These are phyloP conservation scores for Saccopteryx leptura DNA, from an alignment of 2,113 vertebrate genomes.

Conservation along the genomic window DNA sequence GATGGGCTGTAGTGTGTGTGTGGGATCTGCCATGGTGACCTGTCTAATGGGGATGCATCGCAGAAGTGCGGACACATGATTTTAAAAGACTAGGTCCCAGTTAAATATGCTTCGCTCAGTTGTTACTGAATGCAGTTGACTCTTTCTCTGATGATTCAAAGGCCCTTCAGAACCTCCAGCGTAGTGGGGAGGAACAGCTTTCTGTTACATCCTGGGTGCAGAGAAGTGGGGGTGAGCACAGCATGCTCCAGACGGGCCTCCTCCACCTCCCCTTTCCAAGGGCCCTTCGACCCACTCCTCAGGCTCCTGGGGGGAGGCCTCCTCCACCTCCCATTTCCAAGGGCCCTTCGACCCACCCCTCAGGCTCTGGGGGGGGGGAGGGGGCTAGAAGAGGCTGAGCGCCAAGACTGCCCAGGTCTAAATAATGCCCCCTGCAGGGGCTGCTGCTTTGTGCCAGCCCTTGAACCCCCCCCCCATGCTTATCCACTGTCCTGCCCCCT, in stretches of 20 bases:
- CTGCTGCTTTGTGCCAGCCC: not conserved
- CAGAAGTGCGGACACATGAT: not conserved
- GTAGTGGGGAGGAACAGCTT: fast-evolving
- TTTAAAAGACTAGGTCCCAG: not conserved
- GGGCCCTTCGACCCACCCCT: not conserved
- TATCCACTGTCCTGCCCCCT: not conserved
- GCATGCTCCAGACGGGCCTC: fast-evolving
- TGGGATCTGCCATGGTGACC: not conserved
- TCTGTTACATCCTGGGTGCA: fast-evolving
- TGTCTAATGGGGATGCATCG: not conserved
- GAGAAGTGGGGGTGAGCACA: not conserved
- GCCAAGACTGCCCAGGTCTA: not conserved
- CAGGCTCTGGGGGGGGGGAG: not conserved
- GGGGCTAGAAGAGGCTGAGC: not conserved
- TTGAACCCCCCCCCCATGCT: not conserved
- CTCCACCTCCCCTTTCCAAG: not conserved
- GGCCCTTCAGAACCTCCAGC: not conserved
- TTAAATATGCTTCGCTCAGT: not conserved
- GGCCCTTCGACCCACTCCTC: not conserved
- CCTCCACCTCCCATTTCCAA: fast-evolving
- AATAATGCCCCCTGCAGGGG: not conserved
- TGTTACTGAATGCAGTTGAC: not conserved
- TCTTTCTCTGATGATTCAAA: constrained; percentile 56
- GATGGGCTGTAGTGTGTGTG: fast-evolving
- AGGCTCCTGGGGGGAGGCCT: not conserved